Evolutionary conservation across 1,140 invertebrate genomes (phyloP), one percentile per base, ranked within the genome.

Genomic region (Neuroterus valhalla): DNA sequence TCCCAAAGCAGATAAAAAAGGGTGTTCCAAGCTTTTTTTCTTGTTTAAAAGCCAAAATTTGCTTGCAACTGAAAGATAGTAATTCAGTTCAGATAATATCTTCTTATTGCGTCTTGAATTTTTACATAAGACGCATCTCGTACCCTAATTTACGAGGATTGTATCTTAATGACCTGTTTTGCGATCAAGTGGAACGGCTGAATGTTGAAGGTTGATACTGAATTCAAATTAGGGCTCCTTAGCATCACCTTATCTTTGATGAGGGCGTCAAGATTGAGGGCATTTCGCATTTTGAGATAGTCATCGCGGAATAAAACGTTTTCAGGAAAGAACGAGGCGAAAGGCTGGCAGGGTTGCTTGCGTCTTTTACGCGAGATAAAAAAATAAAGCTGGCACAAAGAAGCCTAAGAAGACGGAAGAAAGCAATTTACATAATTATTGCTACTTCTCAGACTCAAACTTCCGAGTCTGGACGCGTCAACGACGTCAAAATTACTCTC

Each of bases 221-320:
- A 69, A 74, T 74, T 69, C 55, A 69, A 74, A 74, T 17, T n/a
- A 69, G 48, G 17, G 26, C 26, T 55, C 72, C 42, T 74, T 69
- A 74, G 55, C 55, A 62, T 68, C 38, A 52, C 46, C 68, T 69
- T 69, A 74, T 74, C 66, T 69, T 43, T 55, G 23, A 66, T 68
- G 19, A 26, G 66, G 71, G 45, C 23, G 55, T 62, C 12, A 62
- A 62, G 55, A 62, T 23, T 62, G 31, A 62, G 55, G 55, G 55
- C 55, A 62, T 62, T 62, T 62, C 55, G 55, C 55, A 62, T 62
- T 62, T 62, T 23, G 26, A 38, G 55, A 62, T 62, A 62, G 55
- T 62, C 23, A 62, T 62, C 55, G 21, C 11, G 26, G 11, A 62
- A 62, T 62, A 31, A 62, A 62, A 62, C 55, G 55, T 31, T 62